A percentile compares a stretch with the other conserved stretches of the same genome.
Conservation (phyloP, 1,140 invertebrate species). For the Drosophila varians region DNA sequence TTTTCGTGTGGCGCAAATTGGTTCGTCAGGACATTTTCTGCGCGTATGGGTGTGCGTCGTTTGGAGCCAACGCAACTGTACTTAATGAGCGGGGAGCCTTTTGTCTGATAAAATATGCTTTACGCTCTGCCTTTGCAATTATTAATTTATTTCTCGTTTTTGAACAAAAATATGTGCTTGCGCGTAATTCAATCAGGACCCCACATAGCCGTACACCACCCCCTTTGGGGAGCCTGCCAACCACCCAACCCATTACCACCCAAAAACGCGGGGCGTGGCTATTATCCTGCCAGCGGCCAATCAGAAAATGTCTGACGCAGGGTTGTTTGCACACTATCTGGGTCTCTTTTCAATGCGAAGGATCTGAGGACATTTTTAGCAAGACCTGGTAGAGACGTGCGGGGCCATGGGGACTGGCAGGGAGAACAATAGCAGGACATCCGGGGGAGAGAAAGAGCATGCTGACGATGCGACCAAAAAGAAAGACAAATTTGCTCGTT, state of each 20-base stretch:
- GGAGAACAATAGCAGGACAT: constrained; percentile 34
- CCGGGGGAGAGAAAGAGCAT: constrained; percentile 27
- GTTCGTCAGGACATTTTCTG: constrained; percentile 1
- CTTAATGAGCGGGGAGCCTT: constrained; percentile 15
- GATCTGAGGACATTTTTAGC: background rate
- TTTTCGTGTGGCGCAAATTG: constrained; percentile 20
- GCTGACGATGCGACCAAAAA: constrained; percentile 66
- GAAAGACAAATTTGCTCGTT: constrained; percentile 81
- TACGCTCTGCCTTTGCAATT: constrained; percentile 5
- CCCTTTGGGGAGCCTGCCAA: constrained; percentile 3
- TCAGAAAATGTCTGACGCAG: constrained; percentile 4
- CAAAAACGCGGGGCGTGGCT: constrained; percentile 19
- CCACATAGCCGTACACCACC: constrained; percentile 61
- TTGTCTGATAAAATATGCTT: constrained; percentile 24
- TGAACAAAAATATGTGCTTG: constrained; percentile 57
- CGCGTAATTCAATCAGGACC: constrained; percentile 65
- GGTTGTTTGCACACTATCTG: constrained; percentile 19
- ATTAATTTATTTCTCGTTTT: constrained; percentile 19
- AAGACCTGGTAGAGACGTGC: background rate
- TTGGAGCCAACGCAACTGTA: constrained; percentile 58
- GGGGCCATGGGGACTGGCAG: background rate
- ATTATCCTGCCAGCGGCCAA: constrained; percentile 4
- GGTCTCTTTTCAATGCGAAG: constrained; percentile 22
- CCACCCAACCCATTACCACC: background rate
- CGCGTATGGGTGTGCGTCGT: background rate